These are phyloP conservation scores for Channa argus DNA, from an alignment of 2,113 vertebrate genomes.

Conservation along the genomic window DNA sequence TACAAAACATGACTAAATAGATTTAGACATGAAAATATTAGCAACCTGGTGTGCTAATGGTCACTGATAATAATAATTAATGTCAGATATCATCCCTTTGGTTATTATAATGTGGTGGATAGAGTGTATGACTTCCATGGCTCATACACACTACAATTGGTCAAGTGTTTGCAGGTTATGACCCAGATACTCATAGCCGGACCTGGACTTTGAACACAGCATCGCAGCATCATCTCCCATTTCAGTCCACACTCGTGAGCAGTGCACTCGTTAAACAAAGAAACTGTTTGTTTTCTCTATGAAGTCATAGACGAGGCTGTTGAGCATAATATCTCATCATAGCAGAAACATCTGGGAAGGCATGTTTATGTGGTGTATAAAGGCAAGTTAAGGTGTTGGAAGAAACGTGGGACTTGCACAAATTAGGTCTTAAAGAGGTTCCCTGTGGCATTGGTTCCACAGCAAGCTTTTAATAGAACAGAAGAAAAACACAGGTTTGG, in stretches of 20 bases:
- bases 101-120: constrained; percentile 40
- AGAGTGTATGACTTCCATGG: constrained; percentile 64
- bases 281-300: constrained; percentile 29
- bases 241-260: constrained; percentile 48
- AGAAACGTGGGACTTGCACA: not conserved
- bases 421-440: no score
- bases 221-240: constrained; percentile 46
- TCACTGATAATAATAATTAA: no score
- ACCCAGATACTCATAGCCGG: constrained; percentile 72
- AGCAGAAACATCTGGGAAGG: constrained; percentile 17
- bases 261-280: constrained; percentile 25
- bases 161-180: constrained; percentile 75
- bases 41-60: no score
- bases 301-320: not conserved
- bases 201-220: constrained; percentile 38
- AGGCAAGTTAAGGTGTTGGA: constrained; percentile 5
- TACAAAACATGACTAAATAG: no score
- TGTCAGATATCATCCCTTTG: no score
- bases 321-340: not conserved
- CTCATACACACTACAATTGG: constrained; percentile 68
- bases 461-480: constrained; percentile 29
- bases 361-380: constrained; percentile 12
- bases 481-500: not conserved
- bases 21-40: no score
- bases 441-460: not conserved